Evolutionary conservation across 2,888 invertebrate species (phyloP), one percentile per base, ranked within the genome.

Genomic region (Dascillus cervinus): DNA sequence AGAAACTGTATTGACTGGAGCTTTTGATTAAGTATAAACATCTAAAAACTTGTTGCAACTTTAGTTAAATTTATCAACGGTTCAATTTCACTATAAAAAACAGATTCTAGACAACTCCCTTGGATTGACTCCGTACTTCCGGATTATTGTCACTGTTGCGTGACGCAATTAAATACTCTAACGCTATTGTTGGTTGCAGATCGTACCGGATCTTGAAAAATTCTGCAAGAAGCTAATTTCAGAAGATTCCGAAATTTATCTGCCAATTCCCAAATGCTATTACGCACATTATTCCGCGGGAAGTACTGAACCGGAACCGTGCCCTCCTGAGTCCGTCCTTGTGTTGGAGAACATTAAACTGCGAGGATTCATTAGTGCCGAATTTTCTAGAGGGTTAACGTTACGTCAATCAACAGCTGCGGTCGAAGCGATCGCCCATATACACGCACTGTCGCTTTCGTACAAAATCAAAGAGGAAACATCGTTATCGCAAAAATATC

Each of bases 281-380:
- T 79, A 77, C 56, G 76, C 77, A 14, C 72, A 74, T 47, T 77
- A 78, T 55, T 70, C 70, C 27, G 66, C 71, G 3, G 72, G 68
- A 6, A 52, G 52, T 25, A 51, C 38, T 29, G 63, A 65, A 26
- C 58, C 59, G 9, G 61, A 60, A 39, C 58, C 57, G 13, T 60
- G 56, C 27, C 72, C 71, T 3, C 70, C 75, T 5, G 77, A 78
- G 70, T 84, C 73, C 47, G 75, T 77, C 52, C 70, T 86, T 14
- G 84, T 86, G 8, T 61, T 87, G 44, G 82, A 83, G 61, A 83
- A 87, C 56, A 74, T 84, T 32, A 75, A 78, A 23, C 71, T 77
- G 3, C 62, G 66, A 4, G 81, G 80, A 6, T 83, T 71, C 56
- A 69, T 69, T 47, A 70, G 79, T 2, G 77, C 77, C 1, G 76